These are phyloP conservation scores for Endomychus coccineus DNA, from an alignment of 2,888 invertebrate species.

Conservation along the genomic window DNA sequence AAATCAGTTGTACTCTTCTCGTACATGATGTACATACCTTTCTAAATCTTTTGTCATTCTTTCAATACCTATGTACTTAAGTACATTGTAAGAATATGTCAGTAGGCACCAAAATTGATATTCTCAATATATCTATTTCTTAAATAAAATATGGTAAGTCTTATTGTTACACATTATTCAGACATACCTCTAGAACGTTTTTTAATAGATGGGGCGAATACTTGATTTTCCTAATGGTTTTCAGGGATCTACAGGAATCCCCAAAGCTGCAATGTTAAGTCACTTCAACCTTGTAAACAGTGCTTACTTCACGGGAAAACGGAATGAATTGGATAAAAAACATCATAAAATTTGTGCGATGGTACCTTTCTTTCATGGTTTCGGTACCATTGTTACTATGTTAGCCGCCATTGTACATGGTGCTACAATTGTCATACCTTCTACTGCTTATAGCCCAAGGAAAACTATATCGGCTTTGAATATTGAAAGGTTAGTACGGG, in stretches of 20 bases:
- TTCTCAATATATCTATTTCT: too few species aligned
- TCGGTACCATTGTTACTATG: constrained; percentile 60
- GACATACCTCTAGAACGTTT: too few species aligned
- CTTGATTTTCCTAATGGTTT: too few species aligned
- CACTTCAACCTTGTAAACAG: constrained; percentile 75
- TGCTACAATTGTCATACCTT: constrained; percentile 54
- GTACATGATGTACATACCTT: too few species aligned
- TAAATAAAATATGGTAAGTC: too few species aligned
- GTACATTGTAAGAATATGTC: too few species aligned
- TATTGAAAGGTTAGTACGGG: constrained; percentile 53
- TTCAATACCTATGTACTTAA: too few species aligned
- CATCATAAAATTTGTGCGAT: constrained; percentile 54
- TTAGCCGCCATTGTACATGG: constrained; percentile 54
- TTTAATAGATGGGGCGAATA: too few species aligned
- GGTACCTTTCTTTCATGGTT: constrained; percentile 78
- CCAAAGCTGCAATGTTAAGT: constrained; percentile 66
- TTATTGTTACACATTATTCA: too few species aligned
- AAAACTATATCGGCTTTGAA: constrained; percentile 56
- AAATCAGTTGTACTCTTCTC: too few species aligned
- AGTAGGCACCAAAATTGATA: too few species aligned
- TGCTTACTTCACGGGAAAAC: constrained; percentile 53
- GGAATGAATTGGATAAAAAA: constrained; percentile 43
- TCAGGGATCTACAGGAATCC: constrained; percentile 50
- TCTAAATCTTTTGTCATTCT: too few species aligned
- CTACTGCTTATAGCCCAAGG: constrained; percentile 53